Evolutionary conservation across 2,797 vertebrate genomes (phyloP).

Genomic region (Podargus strigoides): DNA sequence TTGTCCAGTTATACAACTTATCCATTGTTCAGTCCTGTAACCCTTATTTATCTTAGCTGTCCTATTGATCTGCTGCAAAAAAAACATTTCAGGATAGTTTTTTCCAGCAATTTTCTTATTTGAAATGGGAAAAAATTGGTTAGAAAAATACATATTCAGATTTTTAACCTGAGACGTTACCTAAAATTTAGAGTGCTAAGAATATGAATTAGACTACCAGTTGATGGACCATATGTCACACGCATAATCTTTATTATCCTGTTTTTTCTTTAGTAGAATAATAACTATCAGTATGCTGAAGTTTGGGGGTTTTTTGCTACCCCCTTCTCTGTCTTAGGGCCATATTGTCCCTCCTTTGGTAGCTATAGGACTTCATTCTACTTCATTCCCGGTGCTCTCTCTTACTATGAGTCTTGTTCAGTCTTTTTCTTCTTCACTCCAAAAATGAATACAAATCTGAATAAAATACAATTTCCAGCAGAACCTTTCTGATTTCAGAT

Average conservation of each 20-base stretch:
- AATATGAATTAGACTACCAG: background rate
- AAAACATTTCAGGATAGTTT: background rate
- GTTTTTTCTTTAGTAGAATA: background rate
- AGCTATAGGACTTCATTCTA: background rate
- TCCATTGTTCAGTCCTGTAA: background rate
- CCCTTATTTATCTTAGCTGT: background rate
- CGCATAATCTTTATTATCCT: background rate
- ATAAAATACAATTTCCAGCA: background rate
- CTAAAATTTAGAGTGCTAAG: background rate
- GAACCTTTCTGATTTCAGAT: background rate
- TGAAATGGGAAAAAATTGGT: background rate
- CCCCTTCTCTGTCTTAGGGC: background rate
- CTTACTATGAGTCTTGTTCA: background rate
- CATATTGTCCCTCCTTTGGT: background rate
- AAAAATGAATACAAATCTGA: background rate
- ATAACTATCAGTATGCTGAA: background rate
- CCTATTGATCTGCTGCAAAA: slow-evolving; percentile 17
- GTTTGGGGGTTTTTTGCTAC: background rate
- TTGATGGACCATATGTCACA: background rate
- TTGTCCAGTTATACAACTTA: slow-evolving; percentile 16
- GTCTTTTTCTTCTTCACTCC: background rate
- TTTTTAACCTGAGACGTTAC: background rate
- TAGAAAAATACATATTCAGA: background rate
- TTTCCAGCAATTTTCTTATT: background rate
- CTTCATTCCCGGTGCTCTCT: background rate